Conservation (phyloP, 53 echinoderm and acorn worm genomes). For the Arbacia lixula region DNA sequence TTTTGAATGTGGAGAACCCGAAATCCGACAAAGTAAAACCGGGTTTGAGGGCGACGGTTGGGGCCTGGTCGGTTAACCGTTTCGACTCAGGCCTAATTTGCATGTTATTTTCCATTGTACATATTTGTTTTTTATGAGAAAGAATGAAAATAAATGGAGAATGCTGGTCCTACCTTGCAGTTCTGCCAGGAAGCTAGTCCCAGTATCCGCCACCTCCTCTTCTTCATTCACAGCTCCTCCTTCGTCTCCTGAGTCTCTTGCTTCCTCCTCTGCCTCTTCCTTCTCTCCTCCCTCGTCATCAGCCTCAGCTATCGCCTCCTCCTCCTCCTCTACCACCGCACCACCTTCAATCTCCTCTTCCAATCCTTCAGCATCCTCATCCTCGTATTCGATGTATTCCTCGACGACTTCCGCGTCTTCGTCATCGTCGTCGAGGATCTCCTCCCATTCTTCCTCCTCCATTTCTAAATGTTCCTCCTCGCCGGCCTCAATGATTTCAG, state of each 20-base stretch:
- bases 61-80: too few species aligned
- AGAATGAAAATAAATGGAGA: background rate
- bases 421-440: conserved; percentile 26
- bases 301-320: conserved; percentile 19
- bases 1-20: too few species aligned
- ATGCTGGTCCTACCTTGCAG: background rate
- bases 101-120: too few species aligned
- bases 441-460: conserved; percentile 54
- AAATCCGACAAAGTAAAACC: too few species aligned
- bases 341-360: conserved; percentile 21
- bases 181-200: background rate
- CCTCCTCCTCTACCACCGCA: conserved; percentile 21
- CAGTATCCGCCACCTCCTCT: background rate
- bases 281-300: conserved; percentile 29
- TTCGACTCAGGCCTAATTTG: too few species aligned
- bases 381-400: conserved; percentile 23
- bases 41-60: too few species aligned
- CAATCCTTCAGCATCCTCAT: conserved; percentile 7
- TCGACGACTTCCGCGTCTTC: conserved; percentile 32
- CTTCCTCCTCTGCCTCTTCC: background rate
- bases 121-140: too few species aligned
- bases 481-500: conserved; percentile 44
- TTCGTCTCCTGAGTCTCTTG: background rate
- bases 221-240: conserved; percentile 8
- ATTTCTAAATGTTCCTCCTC: conserved; percentile 44